These are phyloP conservation scores for Meles meles DNA, from an alignment of 2,113 vertebrate species.

Conservation along the genomic window DNA sequence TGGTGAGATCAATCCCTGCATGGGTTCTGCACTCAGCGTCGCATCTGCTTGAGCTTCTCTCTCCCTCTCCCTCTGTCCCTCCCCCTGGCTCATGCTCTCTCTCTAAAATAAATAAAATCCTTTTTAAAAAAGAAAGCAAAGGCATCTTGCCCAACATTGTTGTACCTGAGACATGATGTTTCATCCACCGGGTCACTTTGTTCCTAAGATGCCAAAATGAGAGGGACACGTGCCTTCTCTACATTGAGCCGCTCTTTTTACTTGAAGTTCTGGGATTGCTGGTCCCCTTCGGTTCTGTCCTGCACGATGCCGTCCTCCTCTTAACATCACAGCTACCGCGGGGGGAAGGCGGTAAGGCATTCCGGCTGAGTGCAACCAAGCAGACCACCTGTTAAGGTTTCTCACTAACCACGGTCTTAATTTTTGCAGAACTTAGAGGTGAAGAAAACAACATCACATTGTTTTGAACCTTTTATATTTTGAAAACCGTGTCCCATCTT, in stretches of 20 bases:
- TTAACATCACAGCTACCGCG: not conserved
- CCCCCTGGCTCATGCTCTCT: not conserved
- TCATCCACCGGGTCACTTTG: not conserved
- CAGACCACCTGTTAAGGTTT: not conserved
- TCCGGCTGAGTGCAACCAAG: not conserved
- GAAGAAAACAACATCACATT: not conserved
- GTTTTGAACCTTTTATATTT: not conserved
- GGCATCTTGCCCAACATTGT: not conserved
- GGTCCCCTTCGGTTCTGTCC: not conserved
- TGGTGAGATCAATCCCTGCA: not conserved
- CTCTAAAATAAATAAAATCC: not conserved
- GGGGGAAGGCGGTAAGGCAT: fast-evolving
- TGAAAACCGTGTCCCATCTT: not conserved
- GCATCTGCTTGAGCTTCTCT: not conserved
- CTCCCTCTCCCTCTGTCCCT: not conserved
- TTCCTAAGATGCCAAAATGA: not conserved
- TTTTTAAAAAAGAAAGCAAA: not conserved
- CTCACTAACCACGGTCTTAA: not conserved
- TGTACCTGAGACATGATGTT: not conserved
- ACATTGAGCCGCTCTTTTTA: fast-evolving
- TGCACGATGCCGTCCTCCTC: not conserved
- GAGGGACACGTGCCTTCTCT: not conserved
- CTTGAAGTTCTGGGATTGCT: fast-evolving
- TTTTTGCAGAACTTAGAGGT: not conserved
- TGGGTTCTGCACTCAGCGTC: not conserved